A percentile compares a stretch with the other conserved stretches of the same genome.
phyloP scores from a whole-genome alignment of 2,888 invertebrate genomes.

The Gymnoscelis rufifasciata region DNA sequence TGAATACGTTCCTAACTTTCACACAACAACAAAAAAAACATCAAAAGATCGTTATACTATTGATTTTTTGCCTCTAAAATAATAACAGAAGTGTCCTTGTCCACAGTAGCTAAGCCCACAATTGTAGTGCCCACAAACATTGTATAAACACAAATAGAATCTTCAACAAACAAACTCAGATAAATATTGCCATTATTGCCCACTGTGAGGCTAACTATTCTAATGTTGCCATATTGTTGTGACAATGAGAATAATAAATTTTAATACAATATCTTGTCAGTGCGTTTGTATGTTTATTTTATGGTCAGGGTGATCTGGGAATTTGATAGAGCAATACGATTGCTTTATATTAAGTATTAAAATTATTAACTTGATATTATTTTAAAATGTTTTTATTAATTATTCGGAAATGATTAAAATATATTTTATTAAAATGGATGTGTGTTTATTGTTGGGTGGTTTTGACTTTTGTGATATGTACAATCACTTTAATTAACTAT shows the following conservation, averaged over 20 bases:
- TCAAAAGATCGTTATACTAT: neutral
- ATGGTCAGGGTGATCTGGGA: conserved; percentile 40
- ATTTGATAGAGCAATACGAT: conserved; percentile 12
- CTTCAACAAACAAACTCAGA: conserved; percentile 52
- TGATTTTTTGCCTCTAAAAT: conserved; percentile 21
- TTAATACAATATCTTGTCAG: conserved; percentile 60
- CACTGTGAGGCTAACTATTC: conserved; percentile 47
- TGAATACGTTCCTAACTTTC: neutral
- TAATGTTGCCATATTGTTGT: conserved; percentile 45
- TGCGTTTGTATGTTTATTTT: conserved; percentile 70
- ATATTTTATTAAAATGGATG: too few species aligned
- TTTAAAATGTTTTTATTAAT: too few species aligned
- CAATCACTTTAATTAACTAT: too few species aligned
- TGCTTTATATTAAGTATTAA: neutral
- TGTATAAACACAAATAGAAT: conserved; percentile 49
- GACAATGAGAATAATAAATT: conserved; percentile 71
- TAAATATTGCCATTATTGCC: conserved; percentile 54
- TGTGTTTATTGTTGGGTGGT: too few species aligned
- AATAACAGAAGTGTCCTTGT: conserved; percentile 31
- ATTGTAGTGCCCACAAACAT: conserved; percentile 48
- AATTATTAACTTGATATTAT: too few species aligned
- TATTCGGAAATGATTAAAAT: too few species aligned
- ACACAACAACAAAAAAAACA: neutral
- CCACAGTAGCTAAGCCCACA: conserved; percentile 34
- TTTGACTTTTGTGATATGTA: too few species aligned